Conservation (phyloP, 2,888 invertebrate genomes). For the Apamea crenata region DNA sequence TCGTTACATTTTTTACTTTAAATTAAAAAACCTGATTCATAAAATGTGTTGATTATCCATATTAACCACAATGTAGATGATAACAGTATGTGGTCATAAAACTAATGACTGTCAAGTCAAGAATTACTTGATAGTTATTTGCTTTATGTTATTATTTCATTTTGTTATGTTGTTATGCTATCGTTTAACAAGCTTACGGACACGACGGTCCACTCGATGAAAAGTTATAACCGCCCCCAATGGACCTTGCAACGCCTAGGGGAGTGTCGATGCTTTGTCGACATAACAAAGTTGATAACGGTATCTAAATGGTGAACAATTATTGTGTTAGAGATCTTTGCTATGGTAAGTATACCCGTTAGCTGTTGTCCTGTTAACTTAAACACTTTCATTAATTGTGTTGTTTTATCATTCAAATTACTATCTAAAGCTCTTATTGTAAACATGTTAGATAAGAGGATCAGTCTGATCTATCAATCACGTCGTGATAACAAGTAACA, state of each 20-base stretch:
- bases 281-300: background rate
- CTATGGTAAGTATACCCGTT: background rate
- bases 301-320: constrained; percentile 14
- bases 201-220: background rate
- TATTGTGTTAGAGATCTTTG: background rate
- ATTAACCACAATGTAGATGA: background rate
- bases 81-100: background rate
- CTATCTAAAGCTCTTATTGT: background rate
- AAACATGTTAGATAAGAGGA: no score
- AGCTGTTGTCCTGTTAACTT: background rate
- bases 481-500: background rate
- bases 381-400: no score
- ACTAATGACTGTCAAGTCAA: background rate
- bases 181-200: background rate
- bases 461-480: no score
- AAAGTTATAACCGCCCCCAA: constrained; percentile 1
- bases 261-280: background rate
- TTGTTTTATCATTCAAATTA: background rate
- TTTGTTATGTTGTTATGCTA: background rate
- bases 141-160: background rate
- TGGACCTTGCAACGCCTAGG: background rate
- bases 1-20: background rate
- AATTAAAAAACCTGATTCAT: background rate
- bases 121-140: no score
- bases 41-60: background rate